Conservation (phyloP, 2,113 vertebrate species). For the Morone saxatilis region DNA sequence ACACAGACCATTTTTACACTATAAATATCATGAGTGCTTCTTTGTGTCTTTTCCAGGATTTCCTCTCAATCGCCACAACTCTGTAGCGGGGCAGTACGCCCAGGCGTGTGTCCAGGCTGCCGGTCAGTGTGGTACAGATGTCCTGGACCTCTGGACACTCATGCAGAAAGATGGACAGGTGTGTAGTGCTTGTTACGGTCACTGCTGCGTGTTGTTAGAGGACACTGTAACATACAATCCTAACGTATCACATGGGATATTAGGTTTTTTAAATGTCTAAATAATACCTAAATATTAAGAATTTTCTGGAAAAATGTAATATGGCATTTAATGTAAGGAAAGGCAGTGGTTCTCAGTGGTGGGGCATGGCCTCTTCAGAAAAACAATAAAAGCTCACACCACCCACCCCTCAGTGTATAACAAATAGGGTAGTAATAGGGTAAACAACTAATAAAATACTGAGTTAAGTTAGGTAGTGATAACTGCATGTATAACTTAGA, state of each 20-base stretch:
- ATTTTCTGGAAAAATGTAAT: neutral
- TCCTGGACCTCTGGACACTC: slow-evolving; percentile 93
- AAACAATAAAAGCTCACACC: too few relatives aligned
- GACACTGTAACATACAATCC: neutral
- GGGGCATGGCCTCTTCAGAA: too few relatives aligned
- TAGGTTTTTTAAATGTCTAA: neutral
- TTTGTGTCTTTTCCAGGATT: slow-evolving; percentile 76
- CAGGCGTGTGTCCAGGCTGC: slow-evolving; percentile 88
- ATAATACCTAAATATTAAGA: neutral
- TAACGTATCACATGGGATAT: neutral
- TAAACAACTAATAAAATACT: too few relatives aligned
- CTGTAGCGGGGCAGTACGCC: slow-evolving; percentile 88
- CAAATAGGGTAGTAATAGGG: too few relatives aligned
- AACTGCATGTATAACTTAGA: too few relatives aligned
- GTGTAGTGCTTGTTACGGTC: neutral
- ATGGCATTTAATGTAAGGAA: too few relatives aligned
- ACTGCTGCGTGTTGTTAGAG: neutral
- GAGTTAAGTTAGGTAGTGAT: too few relatives aligned
- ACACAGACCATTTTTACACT: neutral
- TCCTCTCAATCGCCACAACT: slow-evolving; percentile 89
- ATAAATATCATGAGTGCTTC: neutral
- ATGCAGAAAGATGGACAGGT: slow-evolving; percentile 93
- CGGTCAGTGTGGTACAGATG: slow-evolving; percentile 83
- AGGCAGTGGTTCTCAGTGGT: too few relatives aligned
- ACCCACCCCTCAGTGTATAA: too few relatives aligned